Evolutionary conservation across 2,797 vertebrate species (phyloP).

Genomic region (Scarus forsteni): DNA sequence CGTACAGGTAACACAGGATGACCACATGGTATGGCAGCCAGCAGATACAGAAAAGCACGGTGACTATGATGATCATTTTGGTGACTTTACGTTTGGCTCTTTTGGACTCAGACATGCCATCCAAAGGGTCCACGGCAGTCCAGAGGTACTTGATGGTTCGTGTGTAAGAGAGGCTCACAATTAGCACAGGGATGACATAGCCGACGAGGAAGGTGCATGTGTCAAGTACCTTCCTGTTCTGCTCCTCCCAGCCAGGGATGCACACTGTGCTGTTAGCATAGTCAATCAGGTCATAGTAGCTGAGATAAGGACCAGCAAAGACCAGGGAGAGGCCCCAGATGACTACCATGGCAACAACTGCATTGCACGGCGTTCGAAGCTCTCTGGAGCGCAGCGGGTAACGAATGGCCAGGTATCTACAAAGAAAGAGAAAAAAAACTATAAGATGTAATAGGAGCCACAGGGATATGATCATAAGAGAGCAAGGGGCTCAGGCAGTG

Average conservation of each 20-base stretch:
- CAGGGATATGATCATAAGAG: not conserved
- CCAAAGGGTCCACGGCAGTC: conserved; percentile 90
- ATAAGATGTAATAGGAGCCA: not conserved
- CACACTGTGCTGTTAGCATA: conserved; percentile 89
- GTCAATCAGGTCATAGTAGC: conserved; percentile 90
- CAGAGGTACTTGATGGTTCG: conserved; percentile 92
- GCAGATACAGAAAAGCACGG: conserved; percentile 92
- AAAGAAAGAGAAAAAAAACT: not conserved
- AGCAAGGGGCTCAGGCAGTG: not conserved
- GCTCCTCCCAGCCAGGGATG: conserved; percentile 90
- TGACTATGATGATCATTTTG: conserved; percentile 94
- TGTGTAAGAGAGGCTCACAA: conserved; percentile 91
- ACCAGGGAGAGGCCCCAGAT: conserved; percentile 91
- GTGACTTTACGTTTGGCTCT: conserved; percentile 92
- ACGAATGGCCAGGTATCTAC: conserved; percentile 90
- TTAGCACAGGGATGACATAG: conserved; percentile 89
- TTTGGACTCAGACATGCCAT: conserved; percentile 91
- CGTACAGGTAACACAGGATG: conserved; percentile 90
- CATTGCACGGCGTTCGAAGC: conserved; percentile 87
- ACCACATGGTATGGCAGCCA: conserved; percentile 92
- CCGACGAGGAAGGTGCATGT: conserved; percentile 91
- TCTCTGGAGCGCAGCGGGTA: conserved; percentile 90
- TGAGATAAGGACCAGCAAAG: conserved; percentile 90
- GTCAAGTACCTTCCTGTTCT: conserved; percentile 89
- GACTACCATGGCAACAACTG: conserved; percentile 87